Conservation (phyloP, 1,140 invertebrate genomes). For the Xylocopa sonorina region DNA sequence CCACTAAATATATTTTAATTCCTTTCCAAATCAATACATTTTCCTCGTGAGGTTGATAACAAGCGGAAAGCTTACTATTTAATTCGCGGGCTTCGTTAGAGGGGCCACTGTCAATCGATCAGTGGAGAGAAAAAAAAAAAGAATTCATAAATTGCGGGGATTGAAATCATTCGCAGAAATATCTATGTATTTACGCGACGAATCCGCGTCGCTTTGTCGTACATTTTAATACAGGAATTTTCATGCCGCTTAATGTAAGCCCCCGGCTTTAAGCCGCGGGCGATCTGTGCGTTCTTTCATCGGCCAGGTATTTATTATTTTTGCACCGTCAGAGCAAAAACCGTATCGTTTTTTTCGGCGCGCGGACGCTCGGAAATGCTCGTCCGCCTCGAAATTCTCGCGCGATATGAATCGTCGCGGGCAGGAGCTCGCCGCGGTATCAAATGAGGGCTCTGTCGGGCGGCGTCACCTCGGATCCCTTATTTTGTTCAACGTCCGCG, state of each 20-base stretch:
- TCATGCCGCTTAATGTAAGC: constrained; percentile 29
- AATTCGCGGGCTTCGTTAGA: not conserved
- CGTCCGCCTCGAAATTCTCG: constrained; percentile 10
- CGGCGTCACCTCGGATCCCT: not conserved
- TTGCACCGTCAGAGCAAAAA: not conserved
- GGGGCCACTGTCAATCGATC: not conserved
- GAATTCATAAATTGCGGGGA: not conserved
- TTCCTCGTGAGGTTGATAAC: not conserved
- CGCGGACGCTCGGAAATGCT: not conserved
- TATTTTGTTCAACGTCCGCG: not conserved
- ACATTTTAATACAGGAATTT: constrained; percentile 38
- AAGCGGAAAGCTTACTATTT: constrained; percentile 13
- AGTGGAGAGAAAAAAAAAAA: not conserved
- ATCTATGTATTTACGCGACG: constrained; percentile 1
- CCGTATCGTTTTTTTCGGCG: constrained; percentile 8
- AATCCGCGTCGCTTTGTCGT: constrained; percentile 21
- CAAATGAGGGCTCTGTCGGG: not conserved
- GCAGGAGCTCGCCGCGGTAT: too few species aligned
- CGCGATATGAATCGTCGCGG: constrained; percentile 10
- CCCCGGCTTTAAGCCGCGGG: not conserved
- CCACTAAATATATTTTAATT: constrained; percentile 3
- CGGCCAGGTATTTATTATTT: constrained; percentile 41
- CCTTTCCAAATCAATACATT: not conserved
- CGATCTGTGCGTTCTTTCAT: constrained; percentile 37
- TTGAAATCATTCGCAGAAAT: constrained; percentile 20